Conservation (phyloP, 1,140 invertebrate species). For the Ceratosolen fusciceps region DNA sequence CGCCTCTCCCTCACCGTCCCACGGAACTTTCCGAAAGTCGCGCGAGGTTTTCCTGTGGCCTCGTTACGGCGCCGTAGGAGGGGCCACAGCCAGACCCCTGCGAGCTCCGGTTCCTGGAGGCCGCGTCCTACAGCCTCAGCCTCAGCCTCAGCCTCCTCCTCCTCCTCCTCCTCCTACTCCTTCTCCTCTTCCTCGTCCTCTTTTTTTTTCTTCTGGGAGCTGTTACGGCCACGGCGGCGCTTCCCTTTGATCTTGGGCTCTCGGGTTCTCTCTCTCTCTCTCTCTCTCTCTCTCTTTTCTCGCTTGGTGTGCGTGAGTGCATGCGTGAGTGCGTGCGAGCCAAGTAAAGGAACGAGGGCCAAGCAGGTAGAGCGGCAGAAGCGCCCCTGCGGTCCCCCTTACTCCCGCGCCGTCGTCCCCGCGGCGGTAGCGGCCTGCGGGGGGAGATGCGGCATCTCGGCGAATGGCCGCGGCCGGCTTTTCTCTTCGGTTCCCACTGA, state of each 20-base stretch:
- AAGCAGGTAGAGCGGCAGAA: constrained; percentile 36
- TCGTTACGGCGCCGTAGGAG: background rate
- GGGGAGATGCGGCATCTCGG: constrained; percentile 29
- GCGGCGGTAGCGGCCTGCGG: background rate
- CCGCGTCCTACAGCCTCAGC: background rate
- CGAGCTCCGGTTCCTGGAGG: constrained; percentile 7
- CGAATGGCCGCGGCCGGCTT: constrained; percentile 10
- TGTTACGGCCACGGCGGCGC: constrained; percentile 6
- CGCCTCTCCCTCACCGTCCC: background rate
- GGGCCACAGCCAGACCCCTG: constrained; percentile 16
- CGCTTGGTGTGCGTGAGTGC: background rate
- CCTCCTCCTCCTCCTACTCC: too few relatives aligned
- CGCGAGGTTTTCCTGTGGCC: constrained; percentile 7
- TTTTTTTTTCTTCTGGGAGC: constrained; percentile 14
- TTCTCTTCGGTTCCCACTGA: background rate
- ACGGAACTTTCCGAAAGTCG: constrained; percentile 18
- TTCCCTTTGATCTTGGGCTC: constrained; percentile 23
- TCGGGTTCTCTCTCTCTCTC: background rate
- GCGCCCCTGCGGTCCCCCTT: background rate
- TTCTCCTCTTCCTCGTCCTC: too few relatives aligned
- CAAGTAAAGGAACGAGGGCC: background rate
- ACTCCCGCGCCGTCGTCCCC: background rate
- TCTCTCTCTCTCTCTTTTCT: background rate
- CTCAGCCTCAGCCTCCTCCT: too few relatives aligned
- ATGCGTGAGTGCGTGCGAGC: background rate